Evolutionary conservation across 2,113 vertebrate genomes (phyloP).

Genomic region (Zosterops borbonicus): DNA sequence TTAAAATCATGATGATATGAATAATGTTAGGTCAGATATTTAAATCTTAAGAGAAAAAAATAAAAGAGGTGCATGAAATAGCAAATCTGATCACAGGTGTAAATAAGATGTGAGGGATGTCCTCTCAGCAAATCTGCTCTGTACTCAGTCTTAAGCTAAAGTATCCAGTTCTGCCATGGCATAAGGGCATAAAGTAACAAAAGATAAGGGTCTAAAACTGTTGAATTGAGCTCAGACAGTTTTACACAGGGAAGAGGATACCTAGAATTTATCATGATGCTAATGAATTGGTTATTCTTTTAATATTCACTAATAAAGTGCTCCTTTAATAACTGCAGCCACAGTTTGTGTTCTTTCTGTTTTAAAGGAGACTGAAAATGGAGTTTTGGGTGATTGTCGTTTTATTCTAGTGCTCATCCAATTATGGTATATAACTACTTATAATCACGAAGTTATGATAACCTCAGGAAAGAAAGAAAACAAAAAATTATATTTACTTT

Average conservation of each 20-base stretch:
- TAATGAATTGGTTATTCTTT: background rate
- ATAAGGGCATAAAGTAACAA: background rate
- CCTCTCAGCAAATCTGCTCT: background rate
- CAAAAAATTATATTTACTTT: background rate
- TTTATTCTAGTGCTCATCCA: background rate
- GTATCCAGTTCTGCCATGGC: background rate
- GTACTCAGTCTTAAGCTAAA: background rate
- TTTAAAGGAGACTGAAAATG: background rate
- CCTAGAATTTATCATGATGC: background rate
- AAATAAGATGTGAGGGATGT: rapidly evolving
- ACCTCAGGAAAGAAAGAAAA: background rate
- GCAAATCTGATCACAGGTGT: background rate
- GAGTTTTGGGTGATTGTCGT: background rate
- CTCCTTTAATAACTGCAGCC: background rate
- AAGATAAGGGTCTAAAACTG: background rate
- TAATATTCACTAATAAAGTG: conserved; percentile 5
- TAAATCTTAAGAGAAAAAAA: background rate
- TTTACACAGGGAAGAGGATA: background rate
- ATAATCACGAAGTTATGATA: conserved; percentile 4
- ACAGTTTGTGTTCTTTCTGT: background rate
- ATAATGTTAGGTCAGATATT: background rate
- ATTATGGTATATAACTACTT: background rate
- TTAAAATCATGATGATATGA: background rate
- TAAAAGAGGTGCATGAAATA: background rate
- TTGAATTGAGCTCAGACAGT: background rate